phyloP scores from a whole-genome alignment of 2,797 vertebrate genomes.

The Trachurus trachurus region DNA sequence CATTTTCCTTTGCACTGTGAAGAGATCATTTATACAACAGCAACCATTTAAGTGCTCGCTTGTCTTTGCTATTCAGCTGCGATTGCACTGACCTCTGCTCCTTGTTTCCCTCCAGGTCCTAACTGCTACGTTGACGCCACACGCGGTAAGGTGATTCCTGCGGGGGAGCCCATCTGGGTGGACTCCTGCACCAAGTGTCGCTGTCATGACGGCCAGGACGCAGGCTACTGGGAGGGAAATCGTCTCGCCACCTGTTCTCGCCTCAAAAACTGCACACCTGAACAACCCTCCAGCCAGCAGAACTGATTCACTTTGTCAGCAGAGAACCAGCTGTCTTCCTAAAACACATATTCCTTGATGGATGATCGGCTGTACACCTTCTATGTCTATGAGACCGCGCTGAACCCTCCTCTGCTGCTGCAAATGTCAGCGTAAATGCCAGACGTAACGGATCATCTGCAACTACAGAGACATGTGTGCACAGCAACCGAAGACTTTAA shows the following conservation, averaged over 20 bases:
- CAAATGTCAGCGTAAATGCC: slow-evolving; percentile 9
- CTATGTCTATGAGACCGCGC: slow-evolving; percentile 1
- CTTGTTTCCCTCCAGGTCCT: slow-evolving; percentile 81
- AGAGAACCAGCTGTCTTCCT: slow-evolving; percentile 20
- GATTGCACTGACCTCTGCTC: slow-evolving; percentile 17
- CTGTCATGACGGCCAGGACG: slow-evolving; percentile 89
- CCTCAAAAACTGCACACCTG: slow-evolving; percentile 81
- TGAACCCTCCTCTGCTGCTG: slow-evolving; percentile 4
- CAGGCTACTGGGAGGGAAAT: slow-evolving; percentile 91
- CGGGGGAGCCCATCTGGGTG: slow-evolving; percentile 86
- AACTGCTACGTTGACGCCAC: slow-evolving; percentile 88
- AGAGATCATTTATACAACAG: background rate
- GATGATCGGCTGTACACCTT: background rate
- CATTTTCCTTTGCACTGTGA: background rate
- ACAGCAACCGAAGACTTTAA: slow-evolving; percentile 29
- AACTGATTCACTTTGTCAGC: slow-evolving; percentile 59
- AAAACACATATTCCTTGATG: background rate
- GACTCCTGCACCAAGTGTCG: slow-evolving; percentile 89
- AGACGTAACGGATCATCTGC: slow-evolving; percentile 6
- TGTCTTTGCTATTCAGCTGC: slow-evolving; percentile 8
- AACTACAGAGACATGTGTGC: slow-evolving; percentile 12
- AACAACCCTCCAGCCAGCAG: slow-evolving; percentile 52
- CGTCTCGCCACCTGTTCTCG: slow-evolving; percentile 87
- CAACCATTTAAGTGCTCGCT: slow-evolving; percentile 8
- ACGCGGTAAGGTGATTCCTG: slow-evolving; percentile 84